Base-by-base conservation (phyloP, 2,888 invertebrate genomes). In the Augiades crinisus region DNA sequence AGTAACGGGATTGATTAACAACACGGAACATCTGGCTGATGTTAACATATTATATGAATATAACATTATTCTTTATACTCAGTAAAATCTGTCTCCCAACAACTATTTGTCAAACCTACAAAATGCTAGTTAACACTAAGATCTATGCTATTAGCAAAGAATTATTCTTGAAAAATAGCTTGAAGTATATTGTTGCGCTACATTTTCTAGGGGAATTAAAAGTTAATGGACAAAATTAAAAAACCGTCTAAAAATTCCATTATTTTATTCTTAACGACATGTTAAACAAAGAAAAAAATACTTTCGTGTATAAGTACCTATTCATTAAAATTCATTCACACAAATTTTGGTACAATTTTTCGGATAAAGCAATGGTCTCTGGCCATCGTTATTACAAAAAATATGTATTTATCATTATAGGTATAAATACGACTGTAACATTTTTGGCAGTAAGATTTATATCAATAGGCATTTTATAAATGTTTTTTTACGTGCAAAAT, bases 251-350 rank as follows among this genome's bases (percentile, higher is more conserved):
- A 60, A 60, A 63, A 60, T 59, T 47, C 54, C 56, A 56, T 60
- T 55, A 61, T 63, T 63, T 63, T 57, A 47, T 55, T 59, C 57
- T 60, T 63, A 62, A 62, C 57, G 58, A 59, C 45, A 62, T 57
- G 54, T 54, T 60, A 41, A 49, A 49, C 40, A 41, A 49, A 27
- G 27, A 46, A 31, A 27, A n/a, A 49, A 49, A 49, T 24, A 49
- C 34, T 14, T 12, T 31, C 33, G 24, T 37, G 37, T 47, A 47
- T 41, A 30, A 10, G 27, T 27, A 21, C 6, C 34, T 45, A 38
- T 38, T 47, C 19, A 33, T 40, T 40, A 31, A 33, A 47, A 40
- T 40, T 49, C 33, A 49, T 41, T 41, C 24, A 41, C 19, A 14
- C 40, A 24, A 33, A 40, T 31, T 49, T 49, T 49, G 47, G 40